Base-by-base conservation (phyloP, 1,140 invertebrate genomes). In the Lasioglossum baleicum region DNA sequence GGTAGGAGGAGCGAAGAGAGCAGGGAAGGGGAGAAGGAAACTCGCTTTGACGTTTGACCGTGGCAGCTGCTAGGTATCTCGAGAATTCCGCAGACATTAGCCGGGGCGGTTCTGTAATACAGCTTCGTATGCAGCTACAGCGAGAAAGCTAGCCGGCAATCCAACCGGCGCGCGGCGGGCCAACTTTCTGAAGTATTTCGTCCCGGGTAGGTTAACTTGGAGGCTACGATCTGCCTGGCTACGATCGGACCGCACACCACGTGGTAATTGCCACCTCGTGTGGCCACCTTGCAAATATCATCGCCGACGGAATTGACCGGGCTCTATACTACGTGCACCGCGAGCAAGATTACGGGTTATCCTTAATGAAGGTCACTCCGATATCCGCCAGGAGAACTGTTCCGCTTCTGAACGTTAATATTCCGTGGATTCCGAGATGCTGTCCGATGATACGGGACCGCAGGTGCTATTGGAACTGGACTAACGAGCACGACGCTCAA, bases 1-100 rank as follows among this genome's bases (percentile, higher is more conserved):
- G n/a, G 13, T 6, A 4, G 7, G 22, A 17, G 7, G 26, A 8
- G 2, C 60, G 10, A 7, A 35, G 13, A 35, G 13, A 42, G 68
- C 73, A 20, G 51, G 66, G 2, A 44, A 35, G 63, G 35, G 35
- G 40, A 44, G 68, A 13, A 20, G 60, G 51, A 68, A 80, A n/a
- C 60, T 26, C 61, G 80, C 83, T 86, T 86, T 83, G 83, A 85
- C 68, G 75, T 86, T 86, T 77, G 76, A 77, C 74, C 65, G 35
- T 69, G 56, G 60, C 75, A 73, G 75, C 64, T 68, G 72, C 67
- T 51, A 68, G 68, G 75, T 71, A 86, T 86, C 76, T 85, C 75
- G 81, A 72, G 73, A 86, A 86, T 86, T 83, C 74, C 64, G 60
- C 64, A 58, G 80, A 82, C 67, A 75, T 74, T 72, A 31, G 67